These are phyloP conservation scores for Rhodeus uyekii DNA, from an alignment of 2,797 vertebrate genomes.

Conservation along the genomic window DNA sequence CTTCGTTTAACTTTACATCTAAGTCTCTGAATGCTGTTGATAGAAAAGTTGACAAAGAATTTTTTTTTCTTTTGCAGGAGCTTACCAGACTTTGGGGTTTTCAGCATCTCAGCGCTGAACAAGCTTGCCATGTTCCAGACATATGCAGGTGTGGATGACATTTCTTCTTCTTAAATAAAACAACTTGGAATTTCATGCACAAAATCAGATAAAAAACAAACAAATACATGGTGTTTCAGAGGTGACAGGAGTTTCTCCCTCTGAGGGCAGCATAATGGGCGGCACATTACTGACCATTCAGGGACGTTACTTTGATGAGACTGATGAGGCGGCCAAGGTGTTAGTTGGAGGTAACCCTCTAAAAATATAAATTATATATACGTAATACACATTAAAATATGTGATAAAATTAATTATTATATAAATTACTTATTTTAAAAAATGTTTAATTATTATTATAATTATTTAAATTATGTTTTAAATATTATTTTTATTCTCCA, in stretches of 20 bases:
- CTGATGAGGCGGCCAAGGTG: constrained; percentile 74
- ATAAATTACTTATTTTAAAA: not conserved
- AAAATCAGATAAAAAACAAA: not conserved
- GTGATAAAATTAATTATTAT: not conserved
- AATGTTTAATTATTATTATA: not conserved
- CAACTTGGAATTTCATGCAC: not conserved
- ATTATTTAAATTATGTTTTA: too few species aligned
- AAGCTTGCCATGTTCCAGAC: constrained; percentile 86
- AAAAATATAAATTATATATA: too few species aligned
- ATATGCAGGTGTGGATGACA: constrained; percentile 77
- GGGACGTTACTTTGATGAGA: constrained; percentile 83
- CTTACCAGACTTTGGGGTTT: constrained; percentile 59
- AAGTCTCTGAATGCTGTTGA: not conserved
- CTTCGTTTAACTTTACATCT: not conserved
- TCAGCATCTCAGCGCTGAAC: constrained; percentile 71
- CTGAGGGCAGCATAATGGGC: constrained; percentile 76
- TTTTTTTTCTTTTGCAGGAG: constrained; percentile 72
- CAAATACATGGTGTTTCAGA: constrained; percentile 68
- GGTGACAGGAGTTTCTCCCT: constrained; percentile 77
- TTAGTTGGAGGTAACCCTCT: constrained; percentile 83
- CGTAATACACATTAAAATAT: not conserved
- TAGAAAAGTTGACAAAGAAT: not conserved
- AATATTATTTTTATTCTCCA: constrained; percentile 49
- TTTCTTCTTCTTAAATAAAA: not conserved
- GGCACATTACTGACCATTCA: constrained; percentile 78